A percentile compares a stretch with the other conserved stretches of the same genome.
Conservation (phyloP, 2,797 vertebrate genomes). For the Lacerta agilis region DNA sequence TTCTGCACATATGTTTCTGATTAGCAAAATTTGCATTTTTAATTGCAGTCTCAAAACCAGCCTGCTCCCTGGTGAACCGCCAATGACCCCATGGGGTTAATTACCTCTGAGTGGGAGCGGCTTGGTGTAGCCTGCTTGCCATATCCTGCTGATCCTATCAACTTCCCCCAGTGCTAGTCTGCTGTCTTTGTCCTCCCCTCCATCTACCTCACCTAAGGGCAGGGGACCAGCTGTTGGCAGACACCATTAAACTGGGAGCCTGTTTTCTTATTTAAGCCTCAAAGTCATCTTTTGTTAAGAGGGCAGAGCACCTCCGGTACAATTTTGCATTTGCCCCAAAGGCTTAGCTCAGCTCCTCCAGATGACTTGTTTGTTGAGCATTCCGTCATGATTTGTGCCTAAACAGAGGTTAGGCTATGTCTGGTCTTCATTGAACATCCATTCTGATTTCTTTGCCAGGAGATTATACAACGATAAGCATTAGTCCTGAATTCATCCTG, state of each 20-base stretch:
- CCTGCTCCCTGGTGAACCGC: fast-evolving
- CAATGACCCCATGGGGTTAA: not conserved
- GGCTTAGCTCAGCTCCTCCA: not conserved
- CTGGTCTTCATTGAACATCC: too few relatives aligned
- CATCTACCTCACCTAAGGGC: not conserved
- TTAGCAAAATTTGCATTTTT: constrained; percentile 27
- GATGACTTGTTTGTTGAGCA: too few relatives aligned
- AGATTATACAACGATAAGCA: too few relatives aligned
- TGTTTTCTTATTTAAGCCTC: constrained; percentile 25
- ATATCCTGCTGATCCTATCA: not conserved
- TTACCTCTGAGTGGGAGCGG: constrained; percentile 19
- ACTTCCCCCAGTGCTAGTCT: not conserved
- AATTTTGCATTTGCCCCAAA: not conserved
- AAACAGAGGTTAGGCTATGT: too few relatives aligned
- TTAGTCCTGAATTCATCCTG: too few relatives aligned
- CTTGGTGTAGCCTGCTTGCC: not conserved
- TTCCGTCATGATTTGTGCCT: too few relatives aligned
- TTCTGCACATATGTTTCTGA: constrained; percentile 15
- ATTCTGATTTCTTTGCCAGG: too few relatives aligned
- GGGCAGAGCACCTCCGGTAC: fast-evolving
- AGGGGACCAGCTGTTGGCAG: not conserved
- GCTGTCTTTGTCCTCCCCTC: not conserved
- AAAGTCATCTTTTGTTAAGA: not conserved
- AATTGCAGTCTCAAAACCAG: not conserved
- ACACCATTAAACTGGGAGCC: not conserved